A percentile compares a stretch with the other conserved stretches of the same genome.
phyloP scores from a whole-genome alignment of 1,140 invertebrate genomes.

The Zaprionus inermis region DNA sequence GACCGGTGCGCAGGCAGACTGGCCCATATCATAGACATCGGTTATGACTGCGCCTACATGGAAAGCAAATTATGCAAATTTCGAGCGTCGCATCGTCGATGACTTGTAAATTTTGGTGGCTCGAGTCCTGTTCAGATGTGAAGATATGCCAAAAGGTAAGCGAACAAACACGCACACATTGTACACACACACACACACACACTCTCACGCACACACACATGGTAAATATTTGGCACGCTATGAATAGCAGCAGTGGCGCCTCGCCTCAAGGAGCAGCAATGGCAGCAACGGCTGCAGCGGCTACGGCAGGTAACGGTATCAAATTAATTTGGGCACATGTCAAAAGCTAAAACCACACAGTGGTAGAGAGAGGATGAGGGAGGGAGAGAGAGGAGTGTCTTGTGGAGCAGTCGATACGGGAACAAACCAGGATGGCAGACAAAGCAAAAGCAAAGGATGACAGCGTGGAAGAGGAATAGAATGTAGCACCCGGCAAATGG shows the following conservation, averaged over 20 bases:
- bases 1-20: conserved; percentile 1
- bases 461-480: conserved; percentile 13
- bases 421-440: not conserved
- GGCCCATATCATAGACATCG: conserved; percentile 56
- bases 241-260: conserved; percentile 27
- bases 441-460: conserved; percentile 1
- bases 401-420: not conserved
- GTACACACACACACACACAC: conserved; percentile 21
- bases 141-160: conserved; percentile 63
- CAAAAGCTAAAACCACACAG: conserved; percentile 67
- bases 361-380: not conserved
- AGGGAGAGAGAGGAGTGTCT: not conserved
- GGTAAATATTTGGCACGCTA: conserved; percentile 65
- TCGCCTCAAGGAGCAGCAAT: conserved; percentile 37
- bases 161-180: conserved; percentile 23
- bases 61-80: conserved; percentile 80
- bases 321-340: conserved; percentile 71
- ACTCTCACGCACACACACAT: conserved; percentile 9
- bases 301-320: conserved; percentile 13
- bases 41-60: conserved; percentile 69
- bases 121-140: conserved; percentile 58
- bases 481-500: conserved; percentile 62
- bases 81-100: conserved; percentile 64
- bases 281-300: not conserved
- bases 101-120: conserved; percentile 75